Evolutionary conservation across 1,140 invertebrate species (phyloP), one percentile per base, ranked within the genome.

Genomic region (Solenopsis fugax): DNA sequence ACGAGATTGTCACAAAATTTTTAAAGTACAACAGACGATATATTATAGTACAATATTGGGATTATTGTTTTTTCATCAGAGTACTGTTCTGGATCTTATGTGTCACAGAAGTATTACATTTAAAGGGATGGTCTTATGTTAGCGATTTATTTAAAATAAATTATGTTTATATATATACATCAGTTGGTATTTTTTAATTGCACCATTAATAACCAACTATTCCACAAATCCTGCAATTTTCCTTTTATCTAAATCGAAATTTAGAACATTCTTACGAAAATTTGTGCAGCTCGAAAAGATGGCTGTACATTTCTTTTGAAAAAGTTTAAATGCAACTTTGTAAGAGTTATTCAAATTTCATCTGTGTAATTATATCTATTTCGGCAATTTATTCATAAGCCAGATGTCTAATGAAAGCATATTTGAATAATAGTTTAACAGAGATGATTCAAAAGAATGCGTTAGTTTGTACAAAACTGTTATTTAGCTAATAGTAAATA

Each of bases 41-140:
- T 76, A 76, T 76, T 18, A n/a, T 9, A 34, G 4, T 64, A 52
- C 75, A 77, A 77, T 62, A 18, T 60, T 80, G 67, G 56, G 67
- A 87, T 84, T 18, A 89, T 90, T 90, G 85, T 90, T 88, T 90
- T 90, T 90, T 90, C 88, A 37, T 88, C 71, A 65, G 60, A 87
- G 58, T 89, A 89, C 64, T 89, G 67, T 87, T 90, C 85, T 65
- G 50, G 7, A 78, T 78, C n/a, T 29, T 81, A 72, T 89, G 58
- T 76, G 82, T 89, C 85, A 80, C 62, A 89, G 45, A 89, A 90
- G 88, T 89, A 90, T 90, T 90, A 90, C 24, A 84, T 86, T 75
- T 77, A 75, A 84, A 52, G 52, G 54, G 65, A 85, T 73, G 58
- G 50, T 90, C 50, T 89, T 84, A 73, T 54, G 75, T 85, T 85